These are phyloP conservation scores for Catalaphyllia jardinei DNA, from an alignment of 64 coral and sea anemone species.

Conservation along the genomic window DNA sequence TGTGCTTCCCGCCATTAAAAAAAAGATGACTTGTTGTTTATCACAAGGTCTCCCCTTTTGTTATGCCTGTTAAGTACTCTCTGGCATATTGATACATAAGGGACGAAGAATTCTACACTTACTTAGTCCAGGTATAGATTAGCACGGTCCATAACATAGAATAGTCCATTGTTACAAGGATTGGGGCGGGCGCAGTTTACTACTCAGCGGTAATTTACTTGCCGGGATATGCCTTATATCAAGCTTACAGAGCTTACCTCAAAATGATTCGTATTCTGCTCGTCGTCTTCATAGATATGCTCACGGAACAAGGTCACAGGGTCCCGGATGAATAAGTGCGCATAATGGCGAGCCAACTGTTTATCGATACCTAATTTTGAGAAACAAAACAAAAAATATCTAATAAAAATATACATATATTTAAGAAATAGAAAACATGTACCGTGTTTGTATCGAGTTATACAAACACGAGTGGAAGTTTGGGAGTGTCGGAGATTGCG, in stretches of 20 bases:
- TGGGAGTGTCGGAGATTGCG: too few relatives aligned
- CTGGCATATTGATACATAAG: too few relatives aligned
- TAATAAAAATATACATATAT: too few relatives aligned
- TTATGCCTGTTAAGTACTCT: too few relatives aligned
- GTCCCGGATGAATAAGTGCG: constrained; percentile 92
- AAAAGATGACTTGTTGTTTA: too few relatives aligned
- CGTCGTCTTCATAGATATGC: constrained; percentile 86
- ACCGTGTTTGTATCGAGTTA: too few relatives aligned
- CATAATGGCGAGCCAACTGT: constrained; percentile 83
- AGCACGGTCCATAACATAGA: not conserved
- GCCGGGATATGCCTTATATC: not conserved
- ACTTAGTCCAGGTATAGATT: too few relatives aligned
- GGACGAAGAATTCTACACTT: too few relatives aligned
- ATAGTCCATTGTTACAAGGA: not conserved
- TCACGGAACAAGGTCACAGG: constrained; percentile 84
- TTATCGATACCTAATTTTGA: constrained; percentile 74
- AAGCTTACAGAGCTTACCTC: constrained; percentile 64
- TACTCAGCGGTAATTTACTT: not conserved
- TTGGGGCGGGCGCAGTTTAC: not conserved
- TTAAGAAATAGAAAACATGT: too few relatives aligned
- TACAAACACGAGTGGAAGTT: too few relatives aligned
- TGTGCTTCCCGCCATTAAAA: too few relatives aligned
- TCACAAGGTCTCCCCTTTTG: too few relatives aligned
- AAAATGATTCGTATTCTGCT: constrained; percentile 76
- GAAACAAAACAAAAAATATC: not conserved